Conservation (phyloP, 2,797 vertebrate genomes). For the Cheirogaleus major region DNA sequence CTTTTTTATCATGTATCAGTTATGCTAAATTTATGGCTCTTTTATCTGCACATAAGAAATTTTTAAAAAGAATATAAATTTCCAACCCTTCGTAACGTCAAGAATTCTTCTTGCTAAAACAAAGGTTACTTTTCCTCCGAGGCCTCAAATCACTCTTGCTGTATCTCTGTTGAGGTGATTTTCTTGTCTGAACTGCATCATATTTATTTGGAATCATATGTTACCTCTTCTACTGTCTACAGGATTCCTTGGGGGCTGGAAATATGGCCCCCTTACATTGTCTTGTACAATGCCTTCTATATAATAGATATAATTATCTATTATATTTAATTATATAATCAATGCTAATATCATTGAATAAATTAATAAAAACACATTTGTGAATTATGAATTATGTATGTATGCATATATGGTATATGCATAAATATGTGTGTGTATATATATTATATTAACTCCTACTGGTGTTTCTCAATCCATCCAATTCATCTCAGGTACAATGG, state of each 20-base stretch:
- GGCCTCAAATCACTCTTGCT: not conserved
- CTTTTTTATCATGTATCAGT: not conserved
- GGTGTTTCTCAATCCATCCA: not conserved
- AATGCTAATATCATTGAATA: not conserved
- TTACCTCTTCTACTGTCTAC: not conserved
- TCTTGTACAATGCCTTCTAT: not conserved
- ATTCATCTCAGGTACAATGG: not conserved
- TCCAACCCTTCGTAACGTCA: not conserved
- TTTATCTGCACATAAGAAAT: not conserved
- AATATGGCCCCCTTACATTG: no score
- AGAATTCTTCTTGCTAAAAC: not conserved
- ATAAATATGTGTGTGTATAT: not conserved
- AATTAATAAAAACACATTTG: not conserved
- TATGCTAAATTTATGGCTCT: not conserved
- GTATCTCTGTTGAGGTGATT: accelerated
- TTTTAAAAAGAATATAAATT: not conserved
- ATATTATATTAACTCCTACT: not conserved
- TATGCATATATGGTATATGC: not conserved
- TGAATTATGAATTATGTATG: not conserved
- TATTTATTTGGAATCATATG: not conserved
- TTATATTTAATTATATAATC: not conserved
- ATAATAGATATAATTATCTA: not conserved
- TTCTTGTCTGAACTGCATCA: accelerated
- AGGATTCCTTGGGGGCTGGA: not conserved
- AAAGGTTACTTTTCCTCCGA: not conserved